Percentiles rank a stretch among this genome's conserved stretches.
Conservation (phyloP, 1,140 invertebrate genomes). For the Saccostrea glomerata region DNA sequence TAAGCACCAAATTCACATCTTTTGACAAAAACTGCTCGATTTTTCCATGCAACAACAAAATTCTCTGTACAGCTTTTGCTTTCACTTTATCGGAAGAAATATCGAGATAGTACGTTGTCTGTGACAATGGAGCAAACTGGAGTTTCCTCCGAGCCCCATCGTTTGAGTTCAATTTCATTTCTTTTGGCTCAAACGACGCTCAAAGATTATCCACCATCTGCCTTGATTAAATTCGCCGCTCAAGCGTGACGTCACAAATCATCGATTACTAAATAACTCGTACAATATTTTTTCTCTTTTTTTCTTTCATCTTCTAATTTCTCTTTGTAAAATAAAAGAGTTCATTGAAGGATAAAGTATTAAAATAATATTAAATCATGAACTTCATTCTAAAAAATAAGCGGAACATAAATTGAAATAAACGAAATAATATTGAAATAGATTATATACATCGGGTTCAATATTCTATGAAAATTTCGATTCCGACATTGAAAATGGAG, state of each 20-base stretch:
- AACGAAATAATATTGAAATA: not conserved
- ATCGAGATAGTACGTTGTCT: constrained; percentile 65
- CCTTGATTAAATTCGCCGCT: constrained; percentile 9
- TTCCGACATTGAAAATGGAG: not conserved
- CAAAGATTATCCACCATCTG: not conserved
- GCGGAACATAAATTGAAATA: not conserved
- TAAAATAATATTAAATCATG: not conserved
- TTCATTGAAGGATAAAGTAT: too few relatives aligned
- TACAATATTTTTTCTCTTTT: not conserved
- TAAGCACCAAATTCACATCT: constrained; percentile 63
- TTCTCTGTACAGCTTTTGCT: constrained; percentile 54
- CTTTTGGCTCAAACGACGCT: not conserved
- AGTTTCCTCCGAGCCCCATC: constrained; percentile 57
- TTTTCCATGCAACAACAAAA: constrained; percentile 60
- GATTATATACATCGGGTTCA: not conserved
- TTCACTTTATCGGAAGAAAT: constrained; percentile 57
- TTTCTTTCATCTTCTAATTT: not conserved
- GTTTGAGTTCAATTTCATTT: constrained; percentile 1
- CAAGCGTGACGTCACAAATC: not conserved
- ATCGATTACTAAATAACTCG: not conserved
- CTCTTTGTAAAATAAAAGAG: too few relatives aligned
- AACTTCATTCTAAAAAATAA: not conserved
- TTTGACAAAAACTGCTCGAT: constrained; percentile 67
- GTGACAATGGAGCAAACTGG: constrained; percentile 48
- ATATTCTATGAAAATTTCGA: not conserved